These are phyloP conservation scores for Sycobia sp. DNA, from an alignment of 1,140 invertebrate species.

Conservation along the genomic window DNA sequence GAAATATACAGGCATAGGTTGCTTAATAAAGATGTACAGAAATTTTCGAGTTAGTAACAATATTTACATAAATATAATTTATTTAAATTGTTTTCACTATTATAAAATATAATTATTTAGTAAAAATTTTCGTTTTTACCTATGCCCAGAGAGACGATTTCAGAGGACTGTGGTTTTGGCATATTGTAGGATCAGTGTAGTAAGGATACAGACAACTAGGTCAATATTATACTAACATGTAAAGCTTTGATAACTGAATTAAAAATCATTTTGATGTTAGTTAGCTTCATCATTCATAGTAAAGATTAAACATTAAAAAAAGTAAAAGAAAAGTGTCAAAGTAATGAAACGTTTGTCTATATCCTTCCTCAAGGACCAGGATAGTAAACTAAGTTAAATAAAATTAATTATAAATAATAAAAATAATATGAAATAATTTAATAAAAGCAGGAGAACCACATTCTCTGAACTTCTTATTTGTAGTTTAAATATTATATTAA, in stretches of 20 bases:
- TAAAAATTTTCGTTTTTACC: neutral
- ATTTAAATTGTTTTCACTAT: neutral
- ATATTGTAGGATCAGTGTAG: conserved; percentile 20
- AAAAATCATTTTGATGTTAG: too few relatives aligned
- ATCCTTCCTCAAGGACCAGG: conserved; percentile 19
- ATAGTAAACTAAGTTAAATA: conserved; percentile 2
- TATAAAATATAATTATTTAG: neutral
- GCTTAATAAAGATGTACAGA: too few relatives aligned
- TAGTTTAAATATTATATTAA: too few relatives aligned
- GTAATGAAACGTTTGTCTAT: conserved; percentile 7
- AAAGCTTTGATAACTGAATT: neutral
- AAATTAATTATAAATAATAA: conserved; percentile 15
- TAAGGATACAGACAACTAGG: conserved; percentile 25
- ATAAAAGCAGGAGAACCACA: conserved; percentile 1
- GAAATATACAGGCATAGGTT: conserved; percentile 12
- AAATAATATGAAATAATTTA: conserved; percentile 23
- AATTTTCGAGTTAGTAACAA: too few relatives aligned
- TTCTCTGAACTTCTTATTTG: conserved; percentile 2
- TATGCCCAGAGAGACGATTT: conserved; percentile 13
- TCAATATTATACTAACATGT: neutral
- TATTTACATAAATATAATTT: too few relatives aligned
- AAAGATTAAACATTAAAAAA: neutral
- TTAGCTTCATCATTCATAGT: too few relatives aligned
- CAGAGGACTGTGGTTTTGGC: conserved; percentile 29
- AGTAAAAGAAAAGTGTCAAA: conserved; percentile 1